Percentiles rank a stretch among this genome's conserved stretches.
Evolutionary conservation across 2,113 vertebrate genomes (phyloP).

Genomic region (Onychorhynchus coronatus): DNA sequence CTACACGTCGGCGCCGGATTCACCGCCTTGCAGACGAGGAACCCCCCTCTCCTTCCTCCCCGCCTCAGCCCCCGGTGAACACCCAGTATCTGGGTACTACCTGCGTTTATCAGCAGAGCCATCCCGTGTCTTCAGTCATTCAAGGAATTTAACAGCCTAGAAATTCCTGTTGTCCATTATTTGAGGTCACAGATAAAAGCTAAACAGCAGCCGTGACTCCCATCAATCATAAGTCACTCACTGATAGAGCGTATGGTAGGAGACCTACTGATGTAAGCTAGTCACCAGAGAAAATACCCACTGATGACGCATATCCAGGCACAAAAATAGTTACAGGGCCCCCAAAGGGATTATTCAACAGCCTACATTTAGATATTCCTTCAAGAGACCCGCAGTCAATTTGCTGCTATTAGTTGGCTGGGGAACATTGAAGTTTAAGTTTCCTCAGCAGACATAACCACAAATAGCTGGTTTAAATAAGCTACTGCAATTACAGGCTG

Average conservation of each 20-base stretch:
- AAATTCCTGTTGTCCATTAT: constrained; percentile 84
- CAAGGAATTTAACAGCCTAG: constrained; percentile 81
- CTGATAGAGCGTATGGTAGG: constrained; percentile 91
- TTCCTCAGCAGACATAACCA: constrained; percentile 74
- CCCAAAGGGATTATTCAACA: constrained; percentile 89
- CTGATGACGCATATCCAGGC: constrained; percentile 99
- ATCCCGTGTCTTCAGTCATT: constrained; percentile 83
- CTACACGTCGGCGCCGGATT: constrained; percentile 3
- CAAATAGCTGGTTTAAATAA: constrained; percentile 75
- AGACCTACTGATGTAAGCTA: constrained; percentile 98
- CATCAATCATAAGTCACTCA: constrained; percentile 89
- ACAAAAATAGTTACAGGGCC: constrained; percentile 98
- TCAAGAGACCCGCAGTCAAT: constrained; percentile 80
- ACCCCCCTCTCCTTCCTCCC: constrained; percentile 49
- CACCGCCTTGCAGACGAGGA: constrained; percentile 56
- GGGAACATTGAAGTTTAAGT: constrained; percentile 73
- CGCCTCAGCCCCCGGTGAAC: constrained; percentile 26
- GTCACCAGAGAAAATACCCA: constrained; percentile 99
- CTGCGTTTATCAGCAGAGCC: constrained; percentile 78
- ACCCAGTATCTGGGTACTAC: constrained; percentile 73
- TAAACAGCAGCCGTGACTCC: constrained; percentile 81
- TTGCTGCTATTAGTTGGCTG: constrained; percentile 64
- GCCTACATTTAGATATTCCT: constrained; percentile 91
- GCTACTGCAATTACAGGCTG: constrained; percentile 62
- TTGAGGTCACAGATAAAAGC: constrained; percentile 80